phyloP scores from a whole-genome alignment of 2,113 vertebrate species.

The Chaetops frenatus region DNA sequence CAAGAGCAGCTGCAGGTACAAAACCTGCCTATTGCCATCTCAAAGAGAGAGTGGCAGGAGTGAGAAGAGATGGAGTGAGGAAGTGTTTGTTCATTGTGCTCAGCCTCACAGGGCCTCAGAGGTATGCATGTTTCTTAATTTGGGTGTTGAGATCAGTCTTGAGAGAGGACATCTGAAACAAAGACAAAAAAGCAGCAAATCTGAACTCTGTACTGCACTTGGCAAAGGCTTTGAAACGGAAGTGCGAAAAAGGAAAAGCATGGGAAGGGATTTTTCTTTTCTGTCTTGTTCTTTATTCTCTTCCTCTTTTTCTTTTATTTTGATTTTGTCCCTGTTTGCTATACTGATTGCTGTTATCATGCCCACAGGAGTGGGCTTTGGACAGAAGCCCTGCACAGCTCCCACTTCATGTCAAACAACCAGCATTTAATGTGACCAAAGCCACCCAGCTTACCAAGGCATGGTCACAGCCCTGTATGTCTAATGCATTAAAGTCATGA shows the following conservation, averaged over 20 bases:
- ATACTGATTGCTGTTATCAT: not conserved
- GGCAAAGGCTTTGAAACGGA: not conserved
- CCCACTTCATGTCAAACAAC: not conserved
- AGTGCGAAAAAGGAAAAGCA: not conserved
- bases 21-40: not conserved
- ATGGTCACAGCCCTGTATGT: no score
- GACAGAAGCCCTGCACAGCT: not conserved
- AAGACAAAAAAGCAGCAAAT: not conserved
- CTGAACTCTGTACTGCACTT: not conserved
- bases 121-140: accelerated
- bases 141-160: not conserved
- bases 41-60: not conserved
- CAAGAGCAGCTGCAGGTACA: not conserved
- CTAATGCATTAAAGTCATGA: not conserved
- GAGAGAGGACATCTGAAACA: not conserved
- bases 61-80: not conserved
- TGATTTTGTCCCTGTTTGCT: not conserved
- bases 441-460: not conserved
- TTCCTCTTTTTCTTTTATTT: not conserved
- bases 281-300: not conserved
- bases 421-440: not conserved
- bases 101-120: not conserved
- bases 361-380: not conserved
- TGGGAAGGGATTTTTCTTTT: not conserved
- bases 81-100: not conserved